Base-by-base conservation (phyloP, 1,140 invertebrate species). In the Cydia amplana region DNA sequence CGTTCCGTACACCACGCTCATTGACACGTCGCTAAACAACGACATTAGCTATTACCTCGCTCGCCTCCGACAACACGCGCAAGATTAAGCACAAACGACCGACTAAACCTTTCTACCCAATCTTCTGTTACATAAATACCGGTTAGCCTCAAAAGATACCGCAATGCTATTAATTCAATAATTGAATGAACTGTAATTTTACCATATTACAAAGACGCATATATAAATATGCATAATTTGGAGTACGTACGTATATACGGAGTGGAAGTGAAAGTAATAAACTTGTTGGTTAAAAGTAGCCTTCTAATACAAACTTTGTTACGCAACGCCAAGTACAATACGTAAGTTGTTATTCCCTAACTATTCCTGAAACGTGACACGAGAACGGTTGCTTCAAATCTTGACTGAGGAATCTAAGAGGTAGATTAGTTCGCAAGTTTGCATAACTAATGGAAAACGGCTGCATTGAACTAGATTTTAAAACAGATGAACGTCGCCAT, bases 1-100 rank as follows among this genome's bases (percentile, higher is more conserved):
- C 78, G 82, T 76, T 81, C 77, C 87, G 79, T 85, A 78, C 80
- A 78, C 79, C 77, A 81, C 77, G 81, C 79, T 88, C 80, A 82
- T 79, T 81, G 81, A 82, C 82, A 83, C 78, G 81, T 77, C 79
- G 75, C 75, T 79, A 79, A 80, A 73, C 23, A 74, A 40, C 40
- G 25, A 72, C 36, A 76, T 80, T 75, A 77, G 74, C 77, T 76
- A 77, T 73, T 80, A 77, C 75, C 79, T 80, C 75, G 65, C 18
- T 25, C 74, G 43, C 64, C n/a, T n/a, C 18, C 14, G 65, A 65
- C 43, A 74, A 60, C 65, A 72, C 25, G 60, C 18, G 49, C 28
- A 63, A 79, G 70, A 73, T 73, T 46, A 18, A 46, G 32, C 67
- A 18, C 40, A 3, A 20, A 51, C 36, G n/a, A 70, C 65, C 65